These are phyloP conservation scores for Lepidocyrtinus sp. DNA, from an alignment of 2,888 invertebrate genomes.

Conservation along the genomic window DNA sequence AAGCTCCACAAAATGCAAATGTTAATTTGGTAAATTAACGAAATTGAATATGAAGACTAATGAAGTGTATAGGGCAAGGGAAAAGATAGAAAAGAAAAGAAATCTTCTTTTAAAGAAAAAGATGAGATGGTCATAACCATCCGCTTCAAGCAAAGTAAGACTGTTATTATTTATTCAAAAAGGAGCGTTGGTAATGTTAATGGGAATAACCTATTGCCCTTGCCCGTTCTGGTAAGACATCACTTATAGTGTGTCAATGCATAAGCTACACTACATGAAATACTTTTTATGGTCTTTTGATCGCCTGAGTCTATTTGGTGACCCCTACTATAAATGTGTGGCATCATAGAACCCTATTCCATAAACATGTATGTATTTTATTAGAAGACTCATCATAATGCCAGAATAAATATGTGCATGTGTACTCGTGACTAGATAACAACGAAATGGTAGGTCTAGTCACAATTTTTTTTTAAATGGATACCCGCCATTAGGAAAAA, in stretches of 20 bases:
- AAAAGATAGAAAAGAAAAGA: too few relatives aligned
- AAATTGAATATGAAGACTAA: too few relatives aligned
- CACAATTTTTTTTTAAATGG: not conserved
- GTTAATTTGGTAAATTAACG: too few relatives aligned
- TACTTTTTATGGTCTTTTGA: not conserved
- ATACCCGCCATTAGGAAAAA: too few relatives aligned
- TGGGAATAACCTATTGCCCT: constrained; percentile 61
- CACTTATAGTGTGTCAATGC: not conserved
- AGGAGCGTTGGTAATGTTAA: constrained; percentile 44
- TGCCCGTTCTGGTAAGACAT: constrained; percentile 1
- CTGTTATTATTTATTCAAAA: constrained; percentile 32
- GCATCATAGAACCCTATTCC: not conserved
- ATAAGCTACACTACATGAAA: not conserved
- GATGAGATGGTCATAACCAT: too few relatives aligned
- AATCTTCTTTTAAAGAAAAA: too few relatives aligned
- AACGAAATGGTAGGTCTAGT: not conserved
- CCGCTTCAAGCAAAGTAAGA: too few relatives aligned
- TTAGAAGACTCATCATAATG: too few relatives aligned
- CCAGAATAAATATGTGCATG: not conserved
- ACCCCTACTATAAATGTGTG: not conserved
- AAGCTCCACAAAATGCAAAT: too few relatives aligned
- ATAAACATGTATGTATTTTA: not conserved
- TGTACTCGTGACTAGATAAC: not conserved
- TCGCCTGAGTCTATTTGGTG: not conserved
- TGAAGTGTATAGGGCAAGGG: too few relatives aligned